Evolutionary conservation across 2,888 invertebrate species (phyloP).

Genomic region (Branchipolynoe longqiensis): DNA sequence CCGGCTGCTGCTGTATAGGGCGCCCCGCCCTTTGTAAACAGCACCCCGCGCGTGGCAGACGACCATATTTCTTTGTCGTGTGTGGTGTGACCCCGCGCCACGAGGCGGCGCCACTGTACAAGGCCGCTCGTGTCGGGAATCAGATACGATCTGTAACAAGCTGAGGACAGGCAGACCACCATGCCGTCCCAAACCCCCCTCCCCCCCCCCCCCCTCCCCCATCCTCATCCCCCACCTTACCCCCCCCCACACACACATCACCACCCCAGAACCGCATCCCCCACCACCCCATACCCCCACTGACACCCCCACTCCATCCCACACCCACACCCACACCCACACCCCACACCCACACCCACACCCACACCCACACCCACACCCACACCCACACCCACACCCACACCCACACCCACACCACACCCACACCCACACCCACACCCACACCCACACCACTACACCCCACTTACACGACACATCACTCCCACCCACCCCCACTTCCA

Average conservation of each 20-base stretch:
- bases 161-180: neutral
- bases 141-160: constrained; percentile 37
- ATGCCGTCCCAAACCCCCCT: too few species aligned
- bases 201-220: neutral
- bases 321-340: too few species aligned
- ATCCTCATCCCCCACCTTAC: neutral
- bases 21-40: neutral
- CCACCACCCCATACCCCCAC: too few species aligned
- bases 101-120: constrained; percentile 6
- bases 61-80: constrained; percentile 32
- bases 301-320: too few species aligned
- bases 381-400: too few species aligned
- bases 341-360: too few species aligned
- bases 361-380: neutral
- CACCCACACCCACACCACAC: too few species aligned
- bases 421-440: too few species aligned
- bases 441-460: neutral
- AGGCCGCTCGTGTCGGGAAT: constrained; percentile 25
- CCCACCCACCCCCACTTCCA: too few species aligned
- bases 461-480: too few species aligned
- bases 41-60: neutral
- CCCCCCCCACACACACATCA: neutral
- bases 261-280: too few species aligned
- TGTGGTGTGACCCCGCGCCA: neutral
- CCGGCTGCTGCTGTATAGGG: neutral